These are phyloP conservation scores for Eupithecia centaureata DNA, from an alignment of 2,888 invertebrate species.

Conservation along the genomic window DNA sequence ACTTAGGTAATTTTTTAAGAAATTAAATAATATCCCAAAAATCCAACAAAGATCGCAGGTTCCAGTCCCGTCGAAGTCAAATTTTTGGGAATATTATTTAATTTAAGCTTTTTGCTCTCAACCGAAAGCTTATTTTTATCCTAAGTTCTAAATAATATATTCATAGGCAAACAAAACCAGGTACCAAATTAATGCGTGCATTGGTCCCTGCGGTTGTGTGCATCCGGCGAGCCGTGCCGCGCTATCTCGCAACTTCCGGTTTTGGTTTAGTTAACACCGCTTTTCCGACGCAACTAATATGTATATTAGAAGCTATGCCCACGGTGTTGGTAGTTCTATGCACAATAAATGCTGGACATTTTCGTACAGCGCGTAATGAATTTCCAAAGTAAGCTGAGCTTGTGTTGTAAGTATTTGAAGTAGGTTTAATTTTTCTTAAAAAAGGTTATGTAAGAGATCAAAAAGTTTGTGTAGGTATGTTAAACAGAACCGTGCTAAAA, in stretches of 20 bases:
- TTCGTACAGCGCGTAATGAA: neutral
- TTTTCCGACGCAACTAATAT: conserved; percentile 14
- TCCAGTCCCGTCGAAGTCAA: too few species aligned
- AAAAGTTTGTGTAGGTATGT: neutral
- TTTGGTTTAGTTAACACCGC: conserved; percentile 12
- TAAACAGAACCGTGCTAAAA: neutral
- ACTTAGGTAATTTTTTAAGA: too few species aligned
- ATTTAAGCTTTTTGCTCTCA: too few species aligned
- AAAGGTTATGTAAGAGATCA: neutral
- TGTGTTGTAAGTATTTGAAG: neutral
- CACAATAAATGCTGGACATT: neutral
- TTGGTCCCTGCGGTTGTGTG: conserved; percentile 27
- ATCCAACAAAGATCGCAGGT: too few species aligned
- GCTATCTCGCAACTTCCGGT: conserved; percentile 38
- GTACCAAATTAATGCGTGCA: conserved; percentile 38
- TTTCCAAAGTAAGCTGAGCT: neutral
- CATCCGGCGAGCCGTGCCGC: conserved; percentile 37
- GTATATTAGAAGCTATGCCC: neutral
- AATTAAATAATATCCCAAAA: too few species aligned
- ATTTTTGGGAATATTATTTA: too few species aligned
- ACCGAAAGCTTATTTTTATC: too few species aligned
- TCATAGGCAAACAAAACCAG: conserved; percentile 5
- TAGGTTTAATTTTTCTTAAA: neutral
- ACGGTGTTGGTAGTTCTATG: neutral
- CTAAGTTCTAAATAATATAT: neutral